Evolutionary conservation across 2,888 invertebrate species (phyloP).

Genomic region (Synergus laeviventris): DNA sequence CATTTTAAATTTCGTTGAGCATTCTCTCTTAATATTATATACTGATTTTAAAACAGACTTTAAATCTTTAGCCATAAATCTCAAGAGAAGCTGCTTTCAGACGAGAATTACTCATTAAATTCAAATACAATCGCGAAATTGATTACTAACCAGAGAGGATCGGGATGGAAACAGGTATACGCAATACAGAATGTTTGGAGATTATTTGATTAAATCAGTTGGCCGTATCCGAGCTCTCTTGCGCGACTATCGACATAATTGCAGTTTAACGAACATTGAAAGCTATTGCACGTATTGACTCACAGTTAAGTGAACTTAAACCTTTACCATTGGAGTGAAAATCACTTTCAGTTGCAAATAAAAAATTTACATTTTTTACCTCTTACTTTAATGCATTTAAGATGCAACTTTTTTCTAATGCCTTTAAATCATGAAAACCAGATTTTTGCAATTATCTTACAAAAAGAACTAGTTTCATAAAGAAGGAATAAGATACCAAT

Average conservation of each 20-base stretch:
- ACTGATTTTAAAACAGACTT: too few relatives aligned
- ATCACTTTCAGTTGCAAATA: background rate
- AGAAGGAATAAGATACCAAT: too few relatives aligned
- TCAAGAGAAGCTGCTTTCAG: too few relatives aligned
- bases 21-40: too few relatives aligned
- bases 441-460: background rate
- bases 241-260: background rate
- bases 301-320: slow-evolving; percentile 13
- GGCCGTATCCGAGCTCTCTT: slow-evolving; percentile 8
- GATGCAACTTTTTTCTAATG: background rate
- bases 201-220: slow-evolving; percentile 34
- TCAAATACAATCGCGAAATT: slow-evolving; percentile 26
- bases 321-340: background rate
- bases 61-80: too few relatives aligned
- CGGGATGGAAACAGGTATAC: background rate
- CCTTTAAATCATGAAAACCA: background rate
- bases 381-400: background rate
- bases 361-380: background rate
- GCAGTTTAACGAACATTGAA: slow-evolving; percentile 7
- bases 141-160: slow-evolving; percentile 11
- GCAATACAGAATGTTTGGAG: slow-evolving; percentile 32
- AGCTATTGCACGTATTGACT: background rate
- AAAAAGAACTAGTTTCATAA: background rate
- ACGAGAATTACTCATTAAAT: too few relatives aligned
- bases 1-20: too few relatives aligned